Conservation (phyloP, 1,140 invertebrate species). For the Mactra quadrangularis region DNA sequence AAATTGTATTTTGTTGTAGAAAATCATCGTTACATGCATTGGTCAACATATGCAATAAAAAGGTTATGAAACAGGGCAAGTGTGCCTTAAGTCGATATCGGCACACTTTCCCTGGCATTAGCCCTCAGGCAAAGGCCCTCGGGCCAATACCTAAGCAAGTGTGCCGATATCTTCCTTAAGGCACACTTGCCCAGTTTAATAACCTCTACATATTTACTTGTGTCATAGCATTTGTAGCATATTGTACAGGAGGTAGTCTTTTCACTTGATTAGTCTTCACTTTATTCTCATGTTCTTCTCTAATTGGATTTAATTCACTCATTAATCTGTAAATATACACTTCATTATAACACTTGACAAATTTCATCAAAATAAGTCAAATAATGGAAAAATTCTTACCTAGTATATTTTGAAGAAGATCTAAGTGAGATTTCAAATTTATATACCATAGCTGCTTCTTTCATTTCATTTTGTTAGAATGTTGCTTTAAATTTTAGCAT, state of each 20-base stretch:
- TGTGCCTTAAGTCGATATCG: too few relatives aligned
- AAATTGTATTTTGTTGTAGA: too few relatives aligned
- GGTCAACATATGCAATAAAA: too few relatives aligned
- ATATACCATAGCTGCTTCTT: background rate
- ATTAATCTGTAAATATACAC: background rate
- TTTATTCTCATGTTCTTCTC: constrained; percentile 58
- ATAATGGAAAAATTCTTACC: background rate
- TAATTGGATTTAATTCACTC: constrained; percentile 47
- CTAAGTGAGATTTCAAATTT: background rate
- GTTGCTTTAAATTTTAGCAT: too few relatives aligned
- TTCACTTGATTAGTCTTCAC: constrained; percentile 60
- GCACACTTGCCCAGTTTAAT: too few relatives aligned
- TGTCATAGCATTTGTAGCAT: constrained; percentile 70
- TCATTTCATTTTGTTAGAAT: background rate
- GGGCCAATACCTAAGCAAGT: too few relatives aligned
- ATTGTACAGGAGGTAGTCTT: constrained; percentile 66
- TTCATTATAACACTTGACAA: background rate
- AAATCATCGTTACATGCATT: too few relatives aligned
- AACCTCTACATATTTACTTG: too few relatives aligned
- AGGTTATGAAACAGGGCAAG: too few relatives aligned
- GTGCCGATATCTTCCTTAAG: too few relatives aligned
- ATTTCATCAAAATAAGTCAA: background rate
- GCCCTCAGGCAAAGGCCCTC: too few relatives aligned
- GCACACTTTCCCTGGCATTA: too few relatives aligned
- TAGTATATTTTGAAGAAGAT: background rate